Conservation (phyloP, 2,113 vertebrate species). For the Tenrec ecaudatus region DNA sequence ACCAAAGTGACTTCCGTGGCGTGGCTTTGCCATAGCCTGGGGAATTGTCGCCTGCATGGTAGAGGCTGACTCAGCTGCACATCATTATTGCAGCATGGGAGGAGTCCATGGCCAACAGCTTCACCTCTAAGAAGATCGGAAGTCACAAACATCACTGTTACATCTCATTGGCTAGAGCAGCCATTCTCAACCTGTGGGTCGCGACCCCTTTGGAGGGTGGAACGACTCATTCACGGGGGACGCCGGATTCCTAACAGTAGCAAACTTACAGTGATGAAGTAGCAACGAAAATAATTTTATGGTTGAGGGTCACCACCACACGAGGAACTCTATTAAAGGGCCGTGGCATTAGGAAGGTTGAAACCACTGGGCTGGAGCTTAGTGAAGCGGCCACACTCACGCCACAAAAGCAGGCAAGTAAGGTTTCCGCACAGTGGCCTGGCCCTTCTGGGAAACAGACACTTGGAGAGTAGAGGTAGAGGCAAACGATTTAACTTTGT, state of each 20-base stretch:
- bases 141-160: neutral
- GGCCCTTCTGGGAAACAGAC: neutral
- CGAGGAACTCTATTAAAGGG: too few relatives aligned
- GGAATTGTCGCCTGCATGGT: neutral
- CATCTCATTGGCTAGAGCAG: neutral
- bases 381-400: neutral
- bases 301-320: too few relatives aligned
- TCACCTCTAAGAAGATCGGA: neutral
- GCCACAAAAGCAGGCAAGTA: too few relatives aligned
- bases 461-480: neutral
- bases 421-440: neutral
- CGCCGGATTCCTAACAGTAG: too few relatives aligned
- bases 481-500: neutral
- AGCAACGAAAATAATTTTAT: too few relatives aligned
- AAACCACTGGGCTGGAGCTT: neutral
- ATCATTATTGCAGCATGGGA: neutral
- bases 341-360: neutral
- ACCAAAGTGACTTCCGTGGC: neutral
- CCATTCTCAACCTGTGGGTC: too few relatives aligned
- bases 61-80: neutral
- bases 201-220: too few relatives aligned
- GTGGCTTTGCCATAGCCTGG: neutral
- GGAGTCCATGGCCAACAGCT: neutral
- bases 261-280: too few relatives aligned
- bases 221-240: too few relatives aligned